Evolutionary conservation across 1,140 invertebrate species (phyloP), one percentile per base, ranked within the genome.

Genomic region (Drosophila ercepeae): DNA sequence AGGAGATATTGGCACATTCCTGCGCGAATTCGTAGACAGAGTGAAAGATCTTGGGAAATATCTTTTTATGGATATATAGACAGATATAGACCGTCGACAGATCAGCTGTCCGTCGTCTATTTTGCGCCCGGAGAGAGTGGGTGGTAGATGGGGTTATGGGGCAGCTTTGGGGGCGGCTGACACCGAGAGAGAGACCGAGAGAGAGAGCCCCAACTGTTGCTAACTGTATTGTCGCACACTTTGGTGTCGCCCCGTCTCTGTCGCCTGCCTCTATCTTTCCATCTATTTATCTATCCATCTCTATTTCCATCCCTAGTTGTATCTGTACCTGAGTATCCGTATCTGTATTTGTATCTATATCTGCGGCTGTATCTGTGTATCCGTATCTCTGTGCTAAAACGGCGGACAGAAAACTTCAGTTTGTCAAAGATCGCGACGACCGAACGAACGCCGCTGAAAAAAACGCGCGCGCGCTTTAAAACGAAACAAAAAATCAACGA

Each of bases 351-450:
- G 67, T 60, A 45, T 67, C 57, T 52, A 52, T 53, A 36, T 61
- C 36, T 61, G 42, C 58, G 21, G 14, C 51, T 61, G 58, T 57
- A 27, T 57, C 53, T 57, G 29, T 23, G 58, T 32, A 32, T 39
- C 36, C 8, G 36, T 39, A 39, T 39, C 36, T 39, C n/a, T 13
- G 7, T 13, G 36, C 36, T 16, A 14, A 7, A 14, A 9, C 13
- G 11, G 36, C 36, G 36, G 29, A 6, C 42, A 23, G 59, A 60
- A 81, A 78, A 89, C 84, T 89, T 89, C 73, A 89, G 84, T 89
- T 89, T 89, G 83, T 83, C 83, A 76, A 89, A 89, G 83, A 89
- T 82, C 83, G 83, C 78, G 78, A 63, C 79, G 67, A 83, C 75
- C 71, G 70, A 83, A 84, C 79, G 84, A 86, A 86, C 82, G 82